Base-by-base conservation (phyloP, 2,113 vertebrate species). In the Gambusia affinis region DNA sequence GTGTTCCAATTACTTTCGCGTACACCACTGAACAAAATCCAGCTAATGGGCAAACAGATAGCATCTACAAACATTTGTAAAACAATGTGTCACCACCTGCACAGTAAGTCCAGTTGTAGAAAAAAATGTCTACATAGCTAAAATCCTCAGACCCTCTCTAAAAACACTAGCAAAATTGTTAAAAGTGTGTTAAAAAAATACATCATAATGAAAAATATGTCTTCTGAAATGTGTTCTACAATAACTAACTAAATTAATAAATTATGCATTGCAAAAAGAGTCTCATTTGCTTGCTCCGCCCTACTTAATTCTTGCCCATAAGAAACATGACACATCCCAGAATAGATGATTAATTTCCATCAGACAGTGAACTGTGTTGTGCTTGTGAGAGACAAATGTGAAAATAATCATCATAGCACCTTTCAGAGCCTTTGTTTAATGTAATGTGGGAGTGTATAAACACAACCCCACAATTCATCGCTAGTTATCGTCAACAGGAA, bases 291-390 rank as follows among this genome's bases (percentile, higher is more conserved):
- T 83, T 62, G 37, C 87, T 88, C 31, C 74, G 65, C 70, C 80
- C 57, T 73, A 19, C 69, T 70, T 85, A 90, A 93, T 85, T 83
- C 30, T 85, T 81, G 44, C 77, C 78, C 86, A 76, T 78, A 83
- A 83, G 72, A 88, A 75, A 90, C 62, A 84, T 76, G 82, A 76
- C 83, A 81, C 37, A 31, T 80, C 75, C 73, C 80, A 87, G 91
- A 85, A 88, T 64, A 83, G 76, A 68, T 87, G 80, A 92, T 88
- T 86, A 83, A 88, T 84, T 86, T 47, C 57, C 31, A 63, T 85
- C 72, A 85, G 72, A 81, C 64, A 64, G 57, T 67, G 75, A 86
- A 75, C 78, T 81, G 80, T 75, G 77, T 64, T 65, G 67, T 63
- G 31, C 80, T 62, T 73, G 57, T 17, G 30, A 83, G 75, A 81